phyloP scores from a whole-genome alignment of 1,140 invertebrate species.

The Pseudomyrmex cubaensis region DNA sequence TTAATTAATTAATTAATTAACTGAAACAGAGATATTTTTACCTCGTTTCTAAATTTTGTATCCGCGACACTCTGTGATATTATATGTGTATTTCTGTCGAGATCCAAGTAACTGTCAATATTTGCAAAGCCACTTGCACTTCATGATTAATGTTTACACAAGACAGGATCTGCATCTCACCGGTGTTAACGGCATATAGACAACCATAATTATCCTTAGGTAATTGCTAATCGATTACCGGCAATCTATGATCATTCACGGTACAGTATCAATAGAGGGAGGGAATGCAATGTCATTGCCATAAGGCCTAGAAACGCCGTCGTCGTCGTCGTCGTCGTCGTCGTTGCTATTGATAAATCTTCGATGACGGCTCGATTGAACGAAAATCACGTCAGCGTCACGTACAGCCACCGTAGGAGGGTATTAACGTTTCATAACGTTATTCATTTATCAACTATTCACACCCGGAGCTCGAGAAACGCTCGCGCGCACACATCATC shows the following conservation, averaged over 20 bases:
- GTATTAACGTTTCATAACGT: constrained; percentile 37
- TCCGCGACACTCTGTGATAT: too few species aligned
- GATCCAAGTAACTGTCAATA: neutral
- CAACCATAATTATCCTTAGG: constrained; percentile 72
- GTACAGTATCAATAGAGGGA: constrained; percentile 74
- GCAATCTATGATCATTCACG: constrained; percentile 73
- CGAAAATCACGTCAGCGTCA: constrained; percentile 52
- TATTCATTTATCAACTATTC: constrained; percentile 59
- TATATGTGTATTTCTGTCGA: too few species aligned
- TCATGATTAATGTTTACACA: neutral
- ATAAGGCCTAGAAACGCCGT: constrained; percentile 36
- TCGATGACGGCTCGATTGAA: constrained; percentile 55
- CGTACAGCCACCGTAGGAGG: constrained; percentile 16
- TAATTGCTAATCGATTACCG: constrained; percentile 77
- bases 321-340: constrained; percentile 46
- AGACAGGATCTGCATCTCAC: constrained; percentile 12
- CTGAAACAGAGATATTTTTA: too few species aligned
- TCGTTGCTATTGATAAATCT: constrained; percentile 69
- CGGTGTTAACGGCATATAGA: constrained; percentile 52
- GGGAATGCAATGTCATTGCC: constrained; percentile 44
- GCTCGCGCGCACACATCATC: neutral
- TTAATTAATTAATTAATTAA: too few species aligned
- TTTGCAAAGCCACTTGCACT: neutral
- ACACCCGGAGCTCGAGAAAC: constrained; percentile 28
- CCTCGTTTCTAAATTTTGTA: too few species aligned